Base-by-base conservation (phyloP, 2,113 vertebrate species). In the Psilopsiagon aurifrons region DNA sequence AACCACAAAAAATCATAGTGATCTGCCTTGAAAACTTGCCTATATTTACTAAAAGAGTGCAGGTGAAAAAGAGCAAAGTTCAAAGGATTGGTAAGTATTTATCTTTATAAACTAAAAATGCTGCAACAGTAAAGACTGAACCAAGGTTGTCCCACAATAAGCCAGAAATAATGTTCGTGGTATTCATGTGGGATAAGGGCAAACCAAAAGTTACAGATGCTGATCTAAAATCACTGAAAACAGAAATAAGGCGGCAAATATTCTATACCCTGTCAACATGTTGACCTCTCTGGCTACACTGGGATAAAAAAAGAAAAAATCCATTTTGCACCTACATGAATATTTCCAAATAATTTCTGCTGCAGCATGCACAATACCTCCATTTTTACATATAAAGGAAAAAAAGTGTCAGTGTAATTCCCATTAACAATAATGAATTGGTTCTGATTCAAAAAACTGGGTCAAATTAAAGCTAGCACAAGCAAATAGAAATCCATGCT, bases 361-460 rank as follows among this genome's bases (percentile, higher is more conserved):
- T 52, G 25, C 13, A 73, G 10, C 9, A 83, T 9, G 27, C 43
- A 60, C 27, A 88, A 80, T 22, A 80, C n/a, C 19, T 86, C 39
- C 0, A 11, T 54, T 89, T 70, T 51, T 68, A 67, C 22, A 37
- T 6, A 18, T 4, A 67, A 67, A 5, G 4, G n/a, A 37, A 80
- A 80, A 55, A 35, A 83, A 64, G 16, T 5, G 17, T 17, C 33
- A 52, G 17, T 23, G 39, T 6, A 13, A 75, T 54, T 81, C 68
- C 47, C 7, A 60, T 55, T 75, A 83, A 43, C 60, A 92, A 71
- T 25, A 88, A 92, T 69, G 54, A 84, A 83, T 54, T 88, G 70
- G 27, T 83, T 80, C 55, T 44, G 47, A 88, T 47, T 64, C 35
- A 60, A 59, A 89, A 88, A 92, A 75, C 5, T 39, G 24, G 66